Evolutionary conservation across 2,113 vertebrate genomes (phyloP).

Genomic region (Myocastor coypus): DNA sequence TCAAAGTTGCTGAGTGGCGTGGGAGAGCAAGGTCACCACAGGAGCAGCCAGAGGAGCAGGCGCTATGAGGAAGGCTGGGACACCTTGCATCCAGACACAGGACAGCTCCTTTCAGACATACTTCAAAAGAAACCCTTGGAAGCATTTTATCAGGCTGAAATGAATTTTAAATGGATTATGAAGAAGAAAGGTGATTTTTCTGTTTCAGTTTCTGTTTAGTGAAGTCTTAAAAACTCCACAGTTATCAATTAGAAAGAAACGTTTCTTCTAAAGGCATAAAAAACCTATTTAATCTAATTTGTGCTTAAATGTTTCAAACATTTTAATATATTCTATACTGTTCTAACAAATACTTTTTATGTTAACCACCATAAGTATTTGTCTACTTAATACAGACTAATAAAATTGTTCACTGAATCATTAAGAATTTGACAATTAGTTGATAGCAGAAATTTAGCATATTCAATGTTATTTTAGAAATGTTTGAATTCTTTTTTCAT

Average conservation of each 20-base stretch:
- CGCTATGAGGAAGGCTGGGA: too few relatives aligned
- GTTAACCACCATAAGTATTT: background rate
- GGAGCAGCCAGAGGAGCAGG: background rate
- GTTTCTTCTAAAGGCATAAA: background rate
- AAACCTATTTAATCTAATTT: background rate
- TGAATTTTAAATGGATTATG: background rate
- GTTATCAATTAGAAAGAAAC: background rate
- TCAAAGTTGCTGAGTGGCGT: background rate
- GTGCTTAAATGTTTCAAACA: background rate
- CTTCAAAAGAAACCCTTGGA: background rate
- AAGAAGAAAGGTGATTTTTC: background rate
- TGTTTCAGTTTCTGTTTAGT: background rate
- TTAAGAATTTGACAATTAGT: background rate
- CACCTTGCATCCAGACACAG: background rate
- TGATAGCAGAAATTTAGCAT: background rate
- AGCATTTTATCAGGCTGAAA: background rate
- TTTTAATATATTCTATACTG: background rate
- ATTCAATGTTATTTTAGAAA: background rate
- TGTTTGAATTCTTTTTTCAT: background rate
- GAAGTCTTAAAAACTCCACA: slow-evolving; percentile 4
- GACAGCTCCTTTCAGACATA: background rate
- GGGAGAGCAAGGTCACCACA: background rate
- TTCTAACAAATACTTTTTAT: background rate
- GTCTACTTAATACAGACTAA: background rate
- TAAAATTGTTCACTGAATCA: background rate